A percentile compares a stretch with the other conserved stretches of the same genome.
phyloP scores from a whole-genome alignment of 2,888 invertebrate species.

The Seira musarum region DNA sequence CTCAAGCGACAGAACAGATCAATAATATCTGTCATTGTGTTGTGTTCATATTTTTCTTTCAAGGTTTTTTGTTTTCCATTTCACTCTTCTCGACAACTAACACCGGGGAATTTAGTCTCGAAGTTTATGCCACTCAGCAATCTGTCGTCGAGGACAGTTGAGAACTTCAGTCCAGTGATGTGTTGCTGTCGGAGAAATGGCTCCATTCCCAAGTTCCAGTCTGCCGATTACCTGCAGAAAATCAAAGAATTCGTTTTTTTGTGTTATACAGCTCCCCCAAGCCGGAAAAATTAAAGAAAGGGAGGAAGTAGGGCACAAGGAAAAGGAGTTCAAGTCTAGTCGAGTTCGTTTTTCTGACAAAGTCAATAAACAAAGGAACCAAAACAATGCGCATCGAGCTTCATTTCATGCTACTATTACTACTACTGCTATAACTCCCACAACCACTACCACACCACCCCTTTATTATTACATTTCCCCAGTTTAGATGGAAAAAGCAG shows the following conservation, averaged over 20 bases:
- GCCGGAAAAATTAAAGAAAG: too few species aligned
- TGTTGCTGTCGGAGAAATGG: constrained; percentile 84
- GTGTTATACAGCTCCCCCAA: not conserved
- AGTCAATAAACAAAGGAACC: constrained; percentile 7
- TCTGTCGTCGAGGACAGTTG: constrained; percentile 96
- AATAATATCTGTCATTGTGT: constrained; percentile 10
- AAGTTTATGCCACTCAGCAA: constrained; percentile 99
- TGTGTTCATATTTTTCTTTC: not conserved
- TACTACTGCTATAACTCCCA: not conserved
- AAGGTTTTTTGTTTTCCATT: not conserved
- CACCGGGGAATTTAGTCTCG: constrained; percentile 80
- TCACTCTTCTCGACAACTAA: not conserved
- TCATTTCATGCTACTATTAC: not conserved
- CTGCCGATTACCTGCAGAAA: constrained; percentile 90
- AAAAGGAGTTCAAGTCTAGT: not conserved
- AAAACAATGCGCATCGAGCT: constrained; percentile 12
- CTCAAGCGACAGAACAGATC: constrained; percentile 34
- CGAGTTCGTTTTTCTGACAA: not conserved
- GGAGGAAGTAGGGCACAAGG: not conserved
- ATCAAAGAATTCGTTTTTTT: not conserved
- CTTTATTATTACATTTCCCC: not conserved
- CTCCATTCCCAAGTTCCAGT: constrained; percentile 87
- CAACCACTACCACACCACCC: not conserved
- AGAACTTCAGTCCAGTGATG: constrained; percentile 99
- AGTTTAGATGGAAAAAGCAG: not conserved